Evolutionary conservation across 2,797 vertebrate genomes (phyloP).

Genomic region (Bradypodion ventrale): DNA sequence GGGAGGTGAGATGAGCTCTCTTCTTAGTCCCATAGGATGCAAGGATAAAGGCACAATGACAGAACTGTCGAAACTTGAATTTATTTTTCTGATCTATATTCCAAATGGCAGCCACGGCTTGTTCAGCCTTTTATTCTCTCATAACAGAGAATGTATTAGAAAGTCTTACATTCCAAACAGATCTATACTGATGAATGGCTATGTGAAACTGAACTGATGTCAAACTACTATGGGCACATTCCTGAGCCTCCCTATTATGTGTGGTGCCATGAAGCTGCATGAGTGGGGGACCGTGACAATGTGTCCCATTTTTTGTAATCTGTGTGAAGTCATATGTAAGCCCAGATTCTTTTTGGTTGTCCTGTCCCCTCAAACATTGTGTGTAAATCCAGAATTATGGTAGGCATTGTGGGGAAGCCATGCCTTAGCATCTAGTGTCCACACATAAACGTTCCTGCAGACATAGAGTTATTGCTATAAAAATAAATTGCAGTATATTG

Average conservation of each 20-base stretch:
- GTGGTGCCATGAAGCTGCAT: not conserved
- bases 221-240: not conserved
- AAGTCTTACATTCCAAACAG: constrained; percentile 33
- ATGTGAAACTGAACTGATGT: not conserved
- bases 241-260: not conserved
- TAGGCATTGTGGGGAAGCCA: not conserved
- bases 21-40: constrained; percentile 13
- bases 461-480: constrained; percentile 43
- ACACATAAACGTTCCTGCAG: no score
- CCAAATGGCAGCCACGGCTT: constrained; percentile 33
- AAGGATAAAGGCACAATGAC: constrained; percentile 1
- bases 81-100: constrained; percentile 62
- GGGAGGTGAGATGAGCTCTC: constrained; percentile 36
- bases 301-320: not conserved
- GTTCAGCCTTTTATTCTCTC: constrained; percentile 35
- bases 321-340: not conserved
- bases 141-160: constrained; percentile 38
- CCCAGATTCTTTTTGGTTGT: not conserved
- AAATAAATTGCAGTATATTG: constrained; percentile 43
- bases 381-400: not conserved
- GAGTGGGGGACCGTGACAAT: no score
- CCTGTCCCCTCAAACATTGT: not conserved
- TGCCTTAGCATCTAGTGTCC: not conserved
- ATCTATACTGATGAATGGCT: not conserved
- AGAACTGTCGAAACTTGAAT: constrained; percentile 55